Evolutionary conservation across 2,113 vertebrate species (phyloP).

Genomic region (Pandion haliaetus): DNA sequence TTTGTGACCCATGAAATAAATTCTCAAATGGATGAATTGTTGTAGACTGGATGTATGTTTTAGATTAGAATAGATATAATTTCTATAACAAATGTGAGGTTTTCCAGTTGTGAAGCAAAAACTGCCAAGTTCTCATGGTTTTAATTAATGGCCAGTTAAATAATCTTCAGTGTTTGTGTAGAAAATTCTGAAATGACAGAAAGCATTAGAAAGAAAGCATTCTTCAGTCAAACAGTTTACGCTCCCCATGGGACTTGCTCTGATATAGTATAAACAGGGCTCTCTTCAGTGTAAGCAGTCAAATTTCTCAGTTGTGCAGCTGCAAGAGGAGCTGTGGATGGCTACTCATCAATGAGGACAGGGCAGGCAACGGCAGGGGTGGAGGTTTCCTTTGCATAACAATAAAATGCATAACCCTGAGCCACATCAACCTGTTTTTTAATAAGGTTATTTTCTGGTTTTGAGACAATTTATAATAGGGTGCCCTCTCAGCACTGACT

Average conservation of each 20-base stretch:
- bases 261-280: constrained; percentile 19
- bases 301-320: not conserved
- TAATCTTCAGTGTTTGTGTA: not conserved
- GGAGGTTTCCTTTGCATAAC: not conserved
- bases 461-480: not conserved
- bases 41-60: not conserved
- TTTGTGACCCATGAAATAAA: not conserved
- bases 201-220: constrained; percentile 7
- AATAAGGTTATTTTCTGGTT: not conserved
- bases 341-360: not conserved
- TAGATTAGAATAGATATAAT: not conserved
- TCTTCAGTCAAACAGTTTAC: constrained; percentile 29
- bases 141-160: not conserved
- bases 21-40: not conserved
- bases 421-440: not conserved
- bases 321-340: not conserved
- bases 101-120: not conserved
- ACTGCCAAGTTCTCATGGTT: not conserved
- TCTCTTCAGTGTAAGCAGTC: not conserved
- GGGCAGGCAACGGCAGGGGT: not conserved
- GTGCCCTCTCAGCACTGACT: not conserved
- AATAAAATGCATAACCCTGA: not conserved
- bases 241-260: not conserved
- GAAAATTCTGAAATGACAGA: constrained; percentile 41
- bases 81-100: not conserved